Conservation (phyloP, 2,797 vertebrate genomes). For the Onychomys leucogaster region DNA sequence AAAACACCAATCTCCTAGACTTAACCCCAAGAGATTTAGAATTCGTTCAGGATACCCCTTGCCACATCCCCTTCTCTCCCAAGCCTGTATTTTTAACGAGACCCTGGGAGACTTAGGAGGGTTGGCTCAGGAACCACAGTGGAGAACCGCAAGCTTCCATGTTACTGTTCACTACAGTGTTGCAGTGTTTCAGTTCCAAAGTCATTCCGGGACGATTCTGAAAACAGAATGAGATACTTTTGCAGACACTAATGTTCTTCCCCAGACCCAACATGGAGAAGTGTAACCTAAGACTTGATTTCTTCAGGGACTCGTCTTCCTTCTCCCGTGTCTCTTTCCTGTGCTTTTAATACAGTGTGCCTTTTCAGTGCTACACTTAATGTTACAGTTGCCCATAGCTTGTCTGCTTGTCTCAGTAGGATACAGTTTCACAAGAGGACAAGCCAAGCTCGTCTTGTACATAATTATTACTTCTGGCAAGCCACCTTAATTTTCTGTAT, state of each 20-base stretch:
- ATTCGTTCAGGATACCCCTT: neutral
- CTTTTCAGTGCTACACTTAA: neutral
- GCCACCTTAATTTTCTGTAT: neutral
- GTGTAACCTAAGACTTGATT: slow-evolving; percentile 38
- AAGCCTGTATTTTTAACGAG: slow-evolving; percentile 52
- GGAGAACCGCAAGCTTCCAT: neutral
- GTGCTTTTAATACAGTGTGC: neutral
- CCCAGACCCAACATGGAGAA: neutral
- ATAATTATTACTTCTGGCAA: neutral
- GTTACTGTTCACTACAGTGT: slow-evolving; percentile 8
- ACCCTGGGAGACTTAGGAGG: neutral
- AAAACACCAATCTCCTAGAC: slow-evolving; percentile 10
- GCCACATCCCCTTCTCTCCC: rapidly evolving
- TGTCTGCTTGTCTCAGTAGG: neutral
- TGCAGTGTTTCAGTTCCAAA: slow-evolving; percentile 23
- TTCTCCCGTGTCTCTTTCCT: neutral
- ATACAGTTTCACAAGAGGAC: neutral
- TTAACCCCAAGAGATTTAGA: slow-evolving; percentile 19
- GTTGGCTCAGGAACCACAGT: neutral
- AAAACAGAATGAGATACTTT: slow-evolving; percentile 24
- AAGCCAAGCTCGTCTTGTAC: neutral
- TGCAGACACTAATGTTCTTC: slow-evolving; percentile 9
- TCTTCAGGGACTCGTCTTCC: neutral
- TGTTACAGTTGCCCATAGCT: neutral
- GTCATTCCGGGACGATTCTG: slow-evolving; percentile 28